Evolutionary conservation across 2,888 invertebrate genomes (phyloP), one percentile per base, ranked within the genome.

Genomic region (Pinctada fucata): DNA sequence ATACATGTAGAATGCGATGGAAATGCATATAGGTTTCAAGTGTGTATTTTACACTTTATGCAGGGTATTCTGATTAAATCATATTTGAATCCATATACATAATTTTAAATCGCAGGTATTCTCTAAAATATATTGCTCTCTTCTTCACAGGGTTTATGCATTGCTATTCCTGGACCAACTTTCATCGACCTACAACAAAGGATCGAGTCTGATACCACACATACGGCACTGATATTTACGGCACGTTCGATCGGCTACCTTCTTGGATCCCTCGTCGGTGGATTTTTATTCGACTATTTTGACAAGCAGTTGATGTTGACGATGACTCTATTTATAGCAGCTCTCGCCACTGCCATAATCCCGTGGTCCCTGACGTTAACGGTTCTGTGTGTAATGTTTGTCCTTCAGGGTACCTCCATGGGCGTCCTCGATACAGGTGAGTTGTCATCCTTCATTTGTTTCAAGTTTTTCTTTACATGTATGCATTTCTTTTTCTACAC

Each of bases 161-260:
- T 93, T 79, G 92, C 93, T 3, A 91, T 93, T 72, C 92, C 93
- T 48, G 93, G 93, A 8, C 93, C 93, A 8, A 93, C 93, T 0
- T 85, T 93, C 47, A 86, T 91, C 2, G 92, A 93, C 82, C 89
- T 93, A 47, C 87, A 89, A 72, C 88, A 91, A 72, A 86, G 90
- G 51, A 89, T 91, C 0, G 83, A 90, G 76, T 85, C 90, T 5
- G 87, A 89, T 75, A 88, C 89, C 3, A 84, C 90, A 13, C 85
- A 90, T 58, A 92, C 93, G 77, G 88, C 91, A 48, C 89, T 89
- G 77, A 90, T 93, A 48, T 93, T 93, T 84, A 90, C 91, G 2
- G 91, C 91, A 4, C 86, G 93, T 52, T 92, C 93, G 2, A 80
- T 90, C 5, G 93, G 93, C 2, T 93, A 93, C 82, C 86, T 93